phyloP scores from a whole-genome alignment of 2,888 invertebrate genomes.

The Hypomecis punctinalis region DNA sequence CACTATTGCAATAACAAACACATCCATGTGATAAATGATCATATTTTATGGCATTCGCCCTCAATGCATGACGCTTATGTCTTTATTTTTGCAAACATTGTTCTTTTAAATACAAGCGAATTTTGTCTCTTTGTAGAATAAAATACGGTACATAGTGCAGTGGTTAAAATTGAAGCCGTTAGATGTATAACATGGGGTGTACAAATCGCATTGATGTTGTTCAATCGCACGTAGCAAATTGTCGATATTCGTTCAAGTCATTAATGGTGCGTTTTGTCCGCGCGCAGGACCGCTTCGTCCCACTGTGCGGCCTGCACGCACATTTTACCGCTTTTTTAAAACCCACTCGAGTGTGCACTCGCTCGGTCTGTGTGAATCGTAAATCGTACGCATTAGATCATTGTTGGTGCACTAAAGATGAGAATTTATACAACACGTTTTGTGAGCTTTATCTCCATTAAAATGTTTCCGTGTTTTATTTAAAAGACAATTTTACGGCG shows the following conservation, averaged over 20 bases:
- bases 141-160: conserved; percentile 38
- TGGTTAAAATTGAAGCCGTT: conserved; percentile 49
- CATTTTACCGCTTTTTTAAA: conserved; percentile 59
- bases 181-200: conserved; percentile 65
- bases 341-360: conserved; percentile 62
- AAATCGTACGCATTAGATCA: conserved; percentile 51
- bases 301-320: conserved; percentile 61
- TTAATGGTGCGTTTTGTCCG: conserved; percentile 71
- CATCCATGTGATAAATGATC: conserved; percentile 80
- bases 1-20: conserved; percentile 78
- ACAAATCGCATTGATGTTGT: conserved; percentile 76
- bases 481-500: conserved; percentile 45
- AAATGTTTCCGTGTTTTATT: conserved; percentile 46
- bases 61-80: conserved; percentile 74
- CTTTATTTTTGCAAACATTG: conserved; percentile 71
- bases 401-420: conserved; percentile 49
- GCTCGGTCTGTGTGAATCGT: conserved; percentile 58
- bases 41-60: conserved; percentile 80
- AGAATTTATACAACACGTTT: conserved; percentile 43
- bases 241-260: conserved; percentile 76
- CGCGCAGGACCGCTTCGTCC: conserved; percentile 45
- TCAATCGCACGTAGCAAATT: conserved; percentile 83
- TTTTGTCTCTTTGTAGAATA: conserved; percentile 30
- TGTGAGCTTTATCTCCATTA: conserved; percentile 49
- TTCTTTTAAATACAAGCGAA: conserved; percentile 32